A percentile compares a stretch with the other conserved stretches of the same genome.
phyloP scores from a whole-genome alignment of 2,888 invertebrate genomes.

The Tachystola acroxantha region DNA sequence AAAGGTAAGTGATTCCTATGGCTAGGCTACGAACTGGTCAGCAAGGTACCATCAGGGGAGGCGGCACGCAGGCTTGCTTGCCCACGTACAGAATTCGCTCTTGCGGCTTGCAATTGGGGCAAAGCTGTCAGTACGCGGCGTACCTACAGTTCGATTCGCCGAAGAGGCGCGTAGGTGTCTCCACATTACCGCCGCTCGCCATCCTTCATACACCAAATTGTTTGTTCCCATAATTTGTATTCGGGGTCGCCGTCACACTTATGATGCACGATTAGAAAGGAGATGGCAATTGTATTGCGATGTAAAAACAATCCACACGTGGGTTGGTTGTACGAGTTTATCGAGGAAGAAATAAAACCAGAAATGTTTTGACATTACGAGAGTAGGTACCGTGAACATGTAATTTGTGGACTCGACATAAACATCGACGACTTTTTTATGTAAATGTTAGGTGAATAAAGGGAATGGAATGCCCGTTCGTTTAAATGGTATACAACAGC shows the following conservation, averaged over 20 bases:
- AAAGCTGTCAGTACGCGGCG: slow-evolving; percentile 45
- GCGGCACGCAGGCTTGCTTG: slow-evolving; percentile 3
- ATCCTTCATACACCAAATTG: slow-evolving; percentile 71
- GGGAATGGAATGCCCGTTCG: slow-evolving; percentile 9
- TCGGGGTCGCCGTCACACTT: slow-evolving; percentile 73
- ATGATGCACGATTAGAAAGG: slow-evolving; percentile 70
- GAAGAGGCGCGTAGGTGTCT: slow-evolving; percentile 68
- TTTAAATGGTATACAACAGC: slow-evolving; percentile 1
- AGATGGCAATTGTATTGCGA: slow-evolving; percentile 61
- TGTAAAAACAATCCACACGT: slow-evolving; percentile 49
- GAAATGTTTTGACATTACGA: slow-evolving; percentile 1
- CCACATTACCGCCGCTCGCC: slow-evolving; percentile 46
- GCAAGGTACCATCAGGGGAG: not conserved
- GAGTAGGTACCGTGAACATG: slow-evolving; percentile 3
- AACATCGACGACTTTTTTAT: slow-evolving; percentile 10
- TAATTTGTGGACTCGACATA: slow-evolving; percentile 8
- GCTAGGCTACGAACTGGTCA: not conserved
- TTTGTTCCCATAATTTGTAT: slow-evolving; percentile 73
- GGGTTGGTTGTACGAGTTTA: slow-evolving; percentile 46
- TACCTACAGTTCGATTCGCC: slow-evolving; percentile 65
- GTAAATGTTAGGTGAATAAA: slow-evolving; percentile 12
- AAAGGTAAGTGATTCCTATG: not conserved
- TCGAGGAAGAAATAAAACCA: slow-evolving; percentile 27
- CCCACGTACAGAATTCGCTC: slow-evolving; percentile 9
- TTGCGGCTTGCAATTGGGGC: slow-evolving; percentile 47